Evolutionary conservation across 2,113 vertebrate genomes (phyloP).

Genomic region (Alosa alosa): DNA sequence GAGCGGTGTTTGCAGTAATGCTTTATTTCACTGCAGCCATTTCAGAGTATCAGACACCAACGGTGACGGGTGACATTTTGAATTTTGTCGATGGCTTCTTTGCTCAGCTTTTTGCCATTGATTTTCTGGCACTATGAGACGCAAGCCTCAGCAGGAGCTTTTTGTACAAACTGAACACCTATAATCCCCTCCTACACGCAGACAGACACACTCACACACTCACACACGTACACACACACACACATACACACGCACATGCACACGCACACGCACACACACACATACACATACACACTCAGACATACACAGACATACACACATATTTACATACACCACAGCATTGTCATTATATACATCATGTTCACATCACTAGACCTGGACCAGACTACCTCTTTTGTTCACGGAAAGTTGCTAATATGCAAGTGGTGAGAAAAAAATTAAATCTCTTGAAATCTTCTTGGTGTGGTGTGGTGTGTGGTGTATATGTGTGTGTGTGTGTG

Average conservation of each 20-base stretch:
- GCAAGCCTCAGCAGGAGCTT: neutral
- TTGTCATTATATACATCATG: neutral
- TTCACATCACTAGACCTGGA: neutral
- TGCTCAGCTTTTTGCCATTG: constrained; percentile 16
- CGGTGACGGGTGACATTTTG: constrained; percentile 14
- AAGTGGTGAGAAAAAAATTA: neutral
- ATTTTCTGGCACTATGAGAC: constrained; percentile 13
- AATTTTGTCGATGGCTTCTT: constrained; percentile 8
- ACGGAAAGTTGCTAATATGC: neutral
- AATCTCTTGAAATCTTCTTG: neutral
- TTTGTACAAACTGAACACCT: constrained; percentile 14
- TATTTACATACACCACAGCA: neutral
- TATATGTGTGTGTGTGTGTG: constrained; percentile 1
- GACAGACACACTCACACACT: neutral
- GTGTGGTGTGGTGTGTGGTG: neutral
- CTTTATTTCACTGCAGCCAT: neutral
- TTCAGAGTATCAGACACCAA: constrained; percentile 5
- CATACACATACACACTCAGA: neutral
- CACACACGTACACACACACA: constrained; percentile 2
- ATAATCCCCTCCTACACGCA: neutral
- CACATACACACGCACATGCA: neutral
- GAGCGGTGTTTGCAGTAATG: neutral
- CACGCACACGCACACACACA: neutral
- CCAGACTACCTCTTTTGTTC: neutral
- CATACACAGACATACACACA: neutral